Evolutionary conservation across 1,140 invertebrate genomes (phyloP).

Genomic region (Ladona fulva): DNA sequence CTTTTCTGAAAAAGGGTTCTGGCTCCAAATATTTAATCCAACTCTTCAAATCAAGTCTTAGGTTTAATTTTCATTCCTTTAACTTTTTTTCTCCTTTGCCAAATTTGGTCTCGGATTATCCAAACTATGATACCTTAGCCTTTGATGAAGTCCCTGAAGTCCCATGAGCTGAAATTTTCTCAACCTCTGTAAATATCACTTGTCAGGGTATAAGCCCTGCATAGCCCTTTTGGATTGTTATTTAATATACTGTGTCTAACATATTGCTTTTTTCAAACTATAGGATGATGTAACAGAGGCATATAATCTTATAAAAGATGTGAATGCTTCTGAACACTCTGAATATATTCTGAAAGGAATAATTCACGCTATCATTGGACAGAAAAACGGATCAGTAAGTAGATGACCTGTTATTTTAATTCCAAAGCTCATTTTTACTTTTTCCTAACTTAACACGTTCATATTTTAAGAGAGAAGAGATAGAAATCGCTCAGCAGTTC

Average conservation of each 20-base stretch:
- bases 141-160: too few species aligned
- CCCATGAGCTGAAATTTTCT: too few species aligned
- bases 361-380: slow-evolving; percentile 86
- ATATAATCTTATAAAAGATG: slow-evolving; percentile 79
- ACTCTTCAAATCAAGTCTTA: too few species aligned
- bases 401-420: not conserved
- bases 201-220: too few species aligned
- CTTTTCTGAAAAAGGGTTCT: too few species aligned
- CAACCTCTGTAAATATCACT: too few species aligned
- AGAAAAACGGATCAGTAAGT: slow-evolving; percentile 79
- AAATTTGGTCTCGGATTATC: too few species aligned
- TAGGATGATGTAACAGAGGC: slow-evolving; percentile 81
- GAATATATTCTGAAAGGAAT: slow-evolving; percentile 97
- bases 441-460: not conserved
- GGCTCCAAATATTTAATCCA: too few species aligned
- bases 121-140: too few species aligned
- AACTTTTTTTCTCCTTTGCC: too few species aligned
- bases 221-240: not conserved
- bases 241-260: slow-evolving; percentile 12
- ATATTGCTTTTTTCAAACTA: slow-evolving; percentile 12
- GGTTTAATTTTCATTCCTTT: too few species aligned
- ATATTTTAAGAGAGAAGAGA: slow-evolving; percentile 50
- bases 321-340: slow-evolving; percentile 87
- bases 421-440: not conserved
- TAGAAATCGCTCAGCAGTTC: slow-evolving; percentile 92